Percentiles rank a stretch among this genome's conserved stretches.
Conservation (phyloP, 30 jellyfish, hydroid and myxozoan genomes). For the Nemopilema nomurai region DNA sequence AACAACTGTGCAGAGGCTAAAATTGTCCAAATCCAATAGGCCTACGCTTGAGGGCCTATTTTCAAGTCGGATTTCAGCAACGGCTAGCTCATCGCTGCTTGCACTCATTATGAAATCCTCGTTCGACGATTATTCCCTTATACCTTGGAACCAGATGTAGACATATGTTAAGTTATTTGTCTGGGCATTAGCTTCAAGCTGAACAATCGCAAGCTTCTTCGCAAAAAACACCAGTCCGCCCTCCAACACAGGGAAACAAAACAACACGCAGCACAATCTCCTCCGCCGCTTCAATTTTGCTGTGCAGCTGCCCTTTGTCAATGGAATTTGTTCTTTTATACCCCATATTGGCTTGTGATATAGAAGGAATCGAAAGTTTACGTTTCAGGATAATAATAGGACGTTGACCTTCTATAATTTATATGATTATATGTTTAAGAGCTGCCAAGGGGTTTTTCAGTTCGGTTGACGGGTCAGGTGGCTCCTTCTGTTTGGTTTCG, state of each 20-base stretch:
- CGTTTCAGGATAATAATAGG: too few relatives aligned
- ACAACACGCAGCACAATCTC: neutral
- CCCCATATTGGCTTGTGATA: too few relatives aligned
- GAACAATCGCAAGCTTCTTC: neutral
- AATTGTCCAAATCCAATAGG: slow-evolving; percentile 42
- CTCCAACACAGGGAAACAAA: neutral
- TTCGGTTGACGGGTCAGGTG: too few relatives aligned
- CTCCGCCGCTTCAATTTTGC: neutral
- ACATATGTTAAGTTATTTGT: too few relatives aligned
- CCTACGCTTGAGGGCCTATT: slow-evolving; percentile 13
- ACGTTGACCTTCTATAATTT: too few relatives aligned
- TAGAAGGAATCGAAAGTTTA: too few relatives aligned
- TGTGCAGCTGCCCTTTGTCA: too few relatives aligned
- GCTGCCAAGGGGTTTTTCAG: too few relatives aligned
- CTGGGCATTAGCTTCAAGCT: neutral
- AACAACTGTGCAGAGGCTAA: slow-evolving; percentile 21
- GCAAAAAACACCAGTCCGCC: neutral
- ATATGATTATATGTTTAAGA: too few relatives aligned
- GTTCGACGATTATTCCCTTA: neutral
- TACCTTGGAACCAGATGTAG: neutral
- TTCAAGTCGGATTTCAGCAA: neutral
- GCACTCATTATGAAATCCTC: neutral
- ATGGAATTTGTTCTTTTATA: too few relatives aligned
- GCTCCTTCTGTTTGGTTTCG: too few relatives aligned
- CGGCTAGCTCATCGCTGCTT: neutral